A percentile compares a stretch with the other conserved stretches of the same genome.
These are phyloP conservation scores for Centropus unirufus DNA, from an alignment of 2,113 vertebrate genomes.

Conservation along the genomic window DNA sequence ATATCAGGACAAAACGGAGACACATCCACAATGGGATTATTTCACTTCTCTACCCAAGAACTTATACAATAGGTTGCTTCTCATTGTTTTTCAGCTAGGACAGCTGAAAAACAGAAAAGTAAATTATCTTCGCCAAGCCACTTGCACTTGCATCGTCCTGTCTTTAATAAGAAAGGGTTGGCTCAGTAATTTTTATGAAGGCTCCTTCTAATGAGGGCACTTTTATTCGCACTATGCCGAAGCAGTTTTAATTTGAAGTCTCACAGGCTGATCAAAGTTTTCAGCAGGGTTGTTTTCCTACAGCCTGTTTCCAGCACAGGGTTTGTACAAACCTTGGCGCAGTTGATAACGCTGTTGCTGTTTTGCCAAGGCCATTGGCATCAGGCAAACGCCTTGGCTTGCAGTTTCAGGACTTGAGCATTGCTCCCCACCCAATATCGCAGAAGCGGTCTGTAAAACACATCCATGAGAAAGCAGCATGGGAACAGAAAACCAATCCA, in stretches of 20 bases:
- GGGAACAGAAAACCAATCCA: slow-evolving; percentile 6
- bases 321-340: neutral
- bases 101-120: neutral
- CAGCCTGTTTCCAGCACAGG: neutral
- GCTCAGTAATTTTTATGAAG: neutral
- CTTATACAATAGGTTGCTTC: neutral
- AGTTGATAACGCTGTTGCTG: neutral
- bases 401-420: slow-evolving; percentile 91
- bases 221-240: neutral
- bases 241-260: neutral
- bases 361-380: neutral
- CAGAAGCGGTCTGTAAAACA: slow-evolving; percentile 87
- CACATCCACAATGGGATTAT: neutral
- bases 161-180: neutral
- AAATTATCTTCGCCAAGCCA: neutral
- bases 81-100: neutral
- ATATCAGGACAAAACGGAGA: neutral
- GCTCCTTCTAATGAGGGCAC: neutral
- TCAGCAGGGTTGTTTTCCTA: neutral
- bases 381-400: slow-evolving; percentile 86
- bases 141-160: neutral
- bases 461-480: slow-evolving; percentile 72
- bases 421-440: slow-evolving; percentile 91
- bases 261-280: neutral
- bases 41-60: neutral